Evolutionary conservation across 2,888 invertebrate species (phyloP).

Genomic region (Xestia xanthographa): DNA sequence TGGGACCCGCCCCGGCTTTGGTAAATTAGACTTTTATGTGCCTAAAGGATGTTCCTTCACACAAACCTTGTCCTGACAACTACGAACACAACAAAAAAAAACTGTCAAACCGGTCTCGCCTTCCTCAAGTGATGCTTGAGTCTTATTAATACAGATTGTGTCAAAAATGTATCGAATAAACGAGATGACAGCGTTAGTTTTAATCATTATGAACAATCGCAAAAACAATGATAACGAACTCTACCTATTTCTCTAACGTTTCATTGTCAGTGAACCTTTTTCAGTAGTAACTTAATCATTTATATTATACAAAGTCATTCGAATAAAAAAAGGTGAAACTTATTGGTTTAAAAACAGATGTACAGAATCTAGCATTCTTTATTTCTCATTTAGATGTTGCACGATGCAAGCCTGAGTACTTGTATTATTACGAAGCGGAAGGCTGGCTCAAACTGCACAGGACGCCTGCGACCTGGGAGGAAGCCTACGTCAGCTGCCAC

Average conservation of each 20-base stretch:
- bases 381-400: background rate
- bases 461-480: slow-evolving; percentile 11
- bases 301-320: background rate
- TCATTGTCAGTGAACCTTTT: background rate
- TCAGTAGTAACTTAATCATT: background rate
- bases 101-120: background rate
- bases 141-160: too few species aligned
- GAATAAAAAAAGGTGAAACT: background rate
- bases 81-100: background rate
- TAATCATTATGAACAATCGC: background rate
- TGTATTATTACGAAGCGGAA: background rate
- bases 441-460: slow-evolving; percentile 36
- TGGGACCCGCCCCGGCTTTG: too few species aligned
- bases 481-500: slow-evolving; percentile 16
- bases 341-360: background rate
- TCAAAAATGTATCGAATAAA: background rate
- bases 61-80: too few species aligned
- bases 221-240: background rate
- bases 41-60: too few species aligned
- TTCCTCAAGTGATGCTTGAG: background rate
- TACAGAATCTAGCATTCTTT: background rate
- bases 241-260: background rate
- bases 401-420: slow-evolving; percentile 16
- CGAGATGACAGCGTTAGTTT: background rate
- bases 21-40: too few species aligned